Conservation (phyloP, 2,113 vertebrate species). For the Propithecus coquereli region DNA sequence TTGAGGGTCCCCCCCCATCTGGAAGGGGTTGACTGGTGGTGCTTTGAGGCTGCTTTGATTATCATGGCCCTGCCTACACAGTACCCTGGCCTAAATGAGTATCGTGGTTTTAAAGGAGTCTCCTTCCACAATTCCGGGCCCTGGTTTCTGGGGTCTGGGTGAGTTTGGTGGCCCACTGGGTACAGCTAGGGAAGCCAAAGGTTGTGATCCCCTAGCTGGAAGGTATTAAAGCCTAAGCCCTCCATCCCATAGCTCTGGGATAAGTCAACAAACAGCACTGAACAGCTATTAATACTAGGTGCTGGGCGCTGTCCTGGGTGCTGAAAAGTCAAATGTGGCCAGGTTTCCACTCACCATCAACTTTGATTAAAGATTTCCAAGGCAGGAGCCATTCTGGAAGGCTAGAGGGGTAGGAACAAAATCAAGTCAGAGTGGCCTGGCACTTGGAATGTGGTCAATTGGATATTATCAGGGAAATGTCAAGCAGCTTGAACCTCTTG, state of each 20-base stretch:
- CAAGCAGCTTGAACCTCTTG: not conserved
- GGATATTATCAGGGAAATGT: not conserved
- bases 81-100: not conserved
- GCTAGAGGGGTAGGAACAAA: not conserved
- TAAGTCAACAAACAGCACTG: rapidly evolving
- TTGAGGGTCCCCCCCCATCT: not conserved
- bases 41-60: not conserved
- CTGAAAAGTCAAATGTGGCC: not conserved
- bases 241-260: not conserved
- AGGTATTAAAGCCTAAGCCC: not conserved
- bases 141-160: not conserved
- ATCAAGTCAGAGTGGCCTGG: not conserved
- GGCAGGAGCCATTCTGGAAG: not conserved
- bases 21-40: too few relatives aligned
- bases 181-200: not conserved
- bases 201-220: not conserved
- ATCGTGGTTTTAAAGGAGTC: not conserved
- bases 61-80: not conserved
- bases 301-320: not conserved
- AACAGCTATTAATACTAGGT: rapidly evolving
- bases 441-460: not conserved
- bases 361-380: not conserved
- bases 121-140: not conserved
- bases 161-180: not conserved
- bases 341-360: not conserved